Evolutionary conservation across 2,888 invertebrate species (phyloP).

Genomic region (Mechanitis mazaeus): DNA sequence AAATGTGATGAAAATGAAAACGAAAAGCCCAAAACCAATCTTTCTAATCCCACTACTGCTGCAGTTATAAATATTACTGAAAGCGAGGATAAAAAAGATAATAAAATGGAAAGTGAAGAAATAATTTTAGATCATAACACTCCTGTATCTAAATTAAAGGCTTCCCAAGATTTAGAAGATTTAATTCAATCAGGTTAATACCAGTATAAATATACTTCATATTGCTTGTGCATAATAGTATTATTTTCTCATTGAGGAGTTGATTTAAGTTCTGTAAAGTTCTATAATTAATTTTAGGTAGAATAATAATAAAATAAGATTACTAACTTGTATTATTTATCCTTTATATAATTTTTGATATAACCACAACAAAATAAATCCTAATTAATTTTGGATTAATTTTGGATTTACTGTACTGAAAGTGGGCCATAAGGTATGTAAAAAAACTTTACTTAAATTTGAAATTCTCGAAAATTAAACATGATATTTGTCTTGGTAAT

Average conservation of each 20-base stretch:
- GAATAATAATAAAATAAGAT: constrained; percentile 17
- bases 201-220: neutral
- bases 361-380: too few relatives aligned
- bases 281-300: constrained; percentile 16
- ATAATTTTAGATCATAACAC: neutral
- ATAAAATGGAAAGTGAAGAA: constrained; percentile 4
- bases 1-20: constrained; percentile 12
- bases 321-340: neutral
- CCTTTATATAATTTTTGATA: too few relatives aligned
- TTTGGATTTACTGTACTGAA: neutral
- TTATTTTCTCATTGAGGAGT: constrained; percentile 18
- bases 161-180: neutral
- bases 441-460: neutral
- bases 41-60: constrained; percentile 1
- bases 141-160: neutral
- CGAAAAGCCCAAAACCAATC: constrained; percentile 8
- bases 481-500: too few relatives aligned
- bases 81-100: constrained; percentile 10
- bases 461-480: too few relatives aligned
- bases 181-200: constrained; percentile 1
- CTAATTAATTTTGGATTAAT: too few relatives aligned
- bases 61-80: constrained; percentile 5
- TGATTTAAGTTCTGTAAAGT: constrained; percentile 12
- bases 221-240: constrained; percentile 12
- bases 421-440: neutral